Conservation (phyloP, 2,113 vertebrate genomes). For the Corythornis vintsioides region DNA sequence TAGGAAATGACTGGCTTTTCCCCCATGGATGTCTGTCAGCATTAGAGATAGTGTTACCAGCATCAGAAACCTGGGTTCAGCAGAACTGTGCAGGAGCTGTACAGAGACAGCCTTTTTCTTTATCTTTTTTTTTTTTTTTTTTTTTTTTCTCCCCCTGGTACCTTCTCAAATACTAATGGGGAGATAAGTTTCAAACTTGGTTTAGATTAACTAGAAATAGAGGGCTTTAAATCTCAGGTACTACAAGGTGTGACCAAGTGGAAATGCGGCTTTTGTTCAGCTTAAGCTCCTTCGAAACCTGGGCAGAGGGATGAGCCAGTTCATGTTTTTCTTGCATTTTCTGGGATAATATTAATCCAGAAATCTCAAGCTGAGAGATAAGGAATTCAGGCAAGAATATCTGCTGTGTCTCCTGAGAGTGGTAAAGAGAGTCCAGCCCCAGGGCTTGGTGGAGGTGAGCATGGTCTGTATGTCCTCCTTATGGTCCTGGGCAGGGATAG, state of each 20-base stretch:
- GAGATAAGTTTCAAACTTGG: constrained; percentile 60
- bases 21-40: constrained; percentile 15
- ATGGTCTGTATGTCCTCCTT: neutral
- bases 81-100: constrained; percentile 4
- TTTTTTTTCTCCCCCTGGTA: neutral
- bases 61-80: constrained; percentile 40
- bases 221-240: constrained; percentile 66
- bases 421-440: neutral
- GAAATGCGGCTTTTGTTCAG: constrained; percentile 69
- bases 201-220: constrained; percentile 67
- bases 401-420: neutral
- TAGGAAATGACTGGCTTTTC: neutral
- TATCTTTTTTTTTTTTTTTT: neutral
- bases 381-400: constrained; percentile 6
- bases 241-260: constrained; percentile 71
- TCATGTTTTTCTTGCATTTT: constrained; percentile 62
- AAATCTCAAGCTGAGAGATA: constrained; percentile 48
- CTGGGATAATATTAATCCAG: constrained; percentile 43
- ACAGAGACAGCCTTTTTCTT: neutral
- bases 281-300: constrained; percentile 50
- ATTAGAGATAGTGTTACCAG: constrained; percentile 44
- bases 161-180: constrained; percentile 56
- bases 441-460: neutral
- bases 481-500: neutral
- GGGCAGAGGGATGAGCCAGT: constrained; percentile 39